Conservation (phyloP, 2,888 invertebrate genomes). For the Protophormia terraenovae region DNA sequence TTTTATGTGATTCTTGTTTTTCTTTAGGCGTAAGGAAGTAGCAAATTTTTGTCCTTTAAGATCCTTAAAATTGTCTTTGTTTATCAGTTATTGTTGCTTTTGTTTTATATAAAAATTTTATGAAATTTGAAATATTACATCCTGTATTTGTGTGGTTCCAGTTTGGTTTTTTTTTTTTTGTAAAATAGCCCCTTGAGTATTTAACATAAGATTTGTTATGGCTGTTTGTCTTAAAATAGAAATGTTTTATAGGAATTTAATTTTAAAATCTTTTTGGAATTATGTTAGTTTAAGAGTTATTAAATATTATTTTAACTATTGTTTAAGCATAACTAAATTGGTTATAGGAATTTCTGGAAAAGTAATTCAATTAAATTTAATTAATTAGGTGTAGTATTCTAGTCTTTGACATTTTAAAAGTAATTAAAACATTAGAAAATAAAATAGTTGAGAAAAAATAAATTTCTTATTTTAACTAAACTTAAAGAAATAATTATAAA, state of each 20-base stretch:
- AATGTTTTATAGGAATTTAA: slow-evolving; percentile 2
- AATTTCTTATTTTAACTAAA: no score
- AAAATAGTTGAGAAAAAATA: no score
- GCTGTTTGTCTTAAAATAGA: not conserved
- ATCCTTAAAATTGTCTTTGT: slow-evolving; percentile 73
- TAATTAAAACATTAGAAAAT: no score
- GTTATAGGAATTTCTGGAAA: not conserved
- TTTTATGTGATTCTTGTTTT: not conserved
- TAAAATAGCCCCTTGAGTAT: slow-evolving; percentile 49
- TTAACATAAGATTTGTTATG: slow-evolving; percentile 15
- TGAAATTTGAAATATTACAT: slow-evolving; percentile 54
- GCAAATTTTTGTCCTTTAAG: slow-evolving; percentile 73
- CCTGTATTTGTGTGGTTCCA: slow-evolving; percentile 57
- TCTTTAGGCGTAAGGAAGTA: slow-evolving; percentile 77
- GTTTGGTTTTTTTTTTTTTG: not conserved
- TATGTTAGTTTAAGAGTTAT: not conserved
- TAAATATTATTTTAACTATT: not conserved
- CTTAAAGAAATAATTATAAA: no score
- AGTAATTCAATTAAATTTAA: not conserved
- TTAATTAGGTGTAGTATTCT: no score
- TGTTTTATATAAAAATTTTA: not conserved
- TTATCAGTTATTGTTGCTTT: not conserved
- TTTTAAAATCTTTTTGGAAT: not conserved
- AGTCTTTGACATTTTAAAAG: no score
- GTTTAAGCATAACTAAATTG: not conserved